Conservation (phyloP, 2,113 vertebrate genomes). For the Ancistrus triradiatus region DNA sequence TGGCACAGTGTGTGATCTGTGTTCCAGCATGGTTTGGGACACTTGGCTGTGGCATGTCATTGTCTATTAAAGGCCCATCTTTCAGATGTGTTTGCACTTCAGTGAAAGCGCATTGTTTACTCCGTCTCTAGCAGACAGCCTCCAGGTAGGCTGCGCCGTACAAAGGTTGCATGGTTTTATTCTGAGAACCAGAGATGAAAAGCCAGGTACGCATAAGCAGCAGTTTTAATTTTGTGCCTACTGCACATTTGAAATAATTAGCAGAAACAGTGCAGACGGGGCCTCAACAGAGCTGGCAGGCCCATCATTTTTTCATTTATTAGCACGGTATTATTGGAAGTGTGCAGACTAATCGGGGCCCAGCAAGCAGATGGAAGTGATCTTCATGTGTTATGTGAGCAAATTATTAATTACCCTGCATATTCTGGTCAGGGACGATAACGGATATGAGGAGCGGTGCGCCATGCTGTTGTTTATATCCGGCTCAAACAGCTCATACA, state of each 20-base stretch:
- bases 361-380: conserved; percentile 55
- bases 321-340: conserved; percentile 68
- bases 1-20: conserved; percentile 25
- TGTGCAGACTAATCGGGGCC: conserved; percentile 68
- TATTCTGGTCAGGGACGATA: conserved; percentile 54
- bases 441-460: conserved; percentile 51
- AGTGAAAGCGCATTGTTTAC: conserved; percentile 49
- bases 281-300: conserved; percentile 49
- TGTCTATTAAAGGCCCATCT: conserved; percentile 52
- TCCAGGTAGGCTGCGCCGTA: conserved; percentile 54
- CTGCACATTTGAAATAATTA: conserved; percentile 62
- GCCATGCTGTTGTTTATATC: conserved; percentile 47
- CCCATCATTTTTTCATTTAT: conserved; percentile 69
- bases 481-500: conserved; percentile 36
- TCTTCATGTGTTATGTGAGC: conserved; percentile 62
- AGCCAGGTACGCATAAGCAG: conserved; percentile 47
- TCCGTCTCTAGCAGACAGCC: conserved; percentile 46
- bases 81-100: conserved; percentile 55
- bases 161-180: conserved; percentile 52
- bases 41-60: conserved; percentile 41
- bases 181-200: conserved; percentile 43
- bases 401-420: conserved; percentile 62
- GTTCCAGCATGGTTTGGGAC: conserved; percentile 28
- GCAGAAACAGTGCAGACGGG: conserved; percentile 61
- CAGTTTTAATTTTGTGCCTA: conserved; percentile 56